A percentile compares a stretch with the other conserved stretches of the same genome.
Evolutionary conservation across 2,113 vertebrate species (phyloP).

Genomic region (Eurypyga helias): DNA sequence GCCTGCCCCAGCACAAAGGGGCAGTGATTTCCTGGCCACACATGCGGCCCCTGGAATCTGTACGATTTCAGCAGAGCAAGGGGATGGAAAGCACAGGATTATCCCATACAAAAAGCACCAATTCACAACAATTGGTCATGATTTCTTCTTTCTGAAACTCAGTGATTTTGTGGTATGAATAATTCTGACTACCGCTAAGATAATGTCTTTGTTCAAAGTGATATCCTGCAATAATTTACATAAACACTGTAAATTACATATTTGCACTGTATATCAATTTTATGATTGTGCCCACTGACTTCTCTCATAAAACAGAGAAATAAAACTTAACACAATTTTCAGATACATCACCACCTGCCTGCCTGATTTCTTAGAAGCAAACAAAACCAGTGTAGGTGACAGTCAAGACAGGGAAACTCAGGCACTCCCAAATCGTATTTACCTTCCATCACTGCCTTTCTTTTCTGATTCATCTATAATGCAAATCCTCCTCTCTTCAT

Average conservation of each 20-base stretch:
- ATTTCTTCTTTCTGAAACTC: not conserved
- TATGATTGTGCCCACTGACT: not conserved
- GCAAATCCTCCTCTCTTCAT: not conserved
- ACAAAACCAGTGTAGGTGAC: conserved; percentile 7
- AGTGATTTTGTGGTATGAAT: not conserved
- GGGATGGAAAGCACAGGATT: not conserved
- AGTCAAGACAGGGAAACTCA: not conserved
- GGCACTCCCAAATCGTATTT: not conserved
- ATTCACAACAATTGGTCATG: not conserved
- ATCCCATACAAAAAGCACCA: not conserved
- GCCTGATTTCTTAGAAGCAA: not conserved
- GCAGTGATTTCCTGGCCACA: not conserved
- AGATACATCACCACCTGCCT: not conserved
- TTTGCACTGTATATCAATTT: not conserved
- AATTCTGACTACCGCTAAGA: not conserved
- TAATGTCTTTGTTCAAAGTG: not conserved
- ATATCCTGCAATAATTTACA: not conserved
- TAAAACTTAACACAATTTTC: not conserved
- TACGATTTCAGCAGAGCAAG: not conserved
- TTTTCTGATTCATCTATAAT: conserved; percentile 44
- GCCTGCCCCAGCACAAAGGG: not conserved
- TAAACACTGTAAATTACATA: conserved; percentile 13
- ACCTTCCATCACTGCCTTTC: not conserved
- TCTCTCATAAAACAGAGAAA: not conserved
- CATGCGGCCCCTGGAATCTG: not conserved